A percentile compares a stretch with the other conserved stretches of the same genome.
phyloP scores from a whole-genome alignment of 2,113 vertebrate species.

The Pithys albifrons region DNA sequence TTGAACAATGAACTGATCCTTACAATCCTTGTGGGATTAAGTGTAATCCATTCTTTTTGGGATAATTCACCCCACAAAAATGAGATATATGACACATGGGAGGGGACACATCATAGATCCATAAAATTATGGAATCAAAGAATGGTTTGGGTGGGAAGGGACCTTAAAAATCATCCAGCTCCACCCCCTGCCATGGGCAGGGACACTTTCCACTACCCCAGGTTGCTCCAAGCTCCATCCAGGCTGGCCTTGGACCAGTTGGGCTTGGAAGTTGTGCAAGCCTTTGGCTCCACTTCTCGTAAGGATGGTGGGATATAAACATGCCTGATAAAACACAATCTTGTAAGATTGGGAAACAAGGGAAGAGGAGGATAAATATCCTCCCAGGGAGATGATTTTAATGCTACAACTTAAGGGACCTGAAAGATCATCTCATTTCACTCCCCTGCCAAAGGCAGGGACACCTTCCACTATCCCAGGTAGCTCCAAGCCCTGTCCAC shows the following conservation, averaged over 20 bases:
- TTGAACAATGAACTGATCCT: too few species aligned
- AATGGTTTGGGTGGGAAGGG: too few species aligned
- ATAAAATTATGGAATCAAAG: too few species aligned
- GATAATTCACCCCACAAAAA: too few species aligned
- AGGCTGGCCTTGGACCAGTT: background rate
- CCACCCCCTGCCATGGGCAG: too few species aligned
- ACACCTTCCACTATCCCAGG: background rate
- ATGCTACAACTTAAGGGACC: background rate
- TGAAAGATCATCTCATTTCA: background rate
- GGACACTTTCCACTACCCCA: too few species aligned
- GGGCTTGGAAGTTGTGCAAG: background rate
- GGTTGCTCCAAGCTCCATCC: too few species aligned
- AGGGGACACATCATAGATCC: too few species aligned
- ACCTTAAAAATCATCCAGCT: background rate
- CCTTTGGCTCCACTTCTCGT: background rate
- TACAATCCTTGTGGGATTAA: too few species aligned
- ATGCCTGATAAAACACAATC: background rate
- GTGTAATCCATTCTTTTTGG: too few species aligned
- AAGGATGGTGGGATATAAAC: too few species aligned
- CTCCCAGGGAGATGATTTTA: background rate
- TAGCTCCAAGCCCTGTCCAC: background rate
- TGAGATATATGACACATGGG: too few species aligned
- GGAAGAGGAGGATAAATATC: background rate
- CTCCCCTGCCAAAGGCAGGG: background rate
- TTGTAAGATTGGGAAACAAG: background rate